Base-by-base conservation (phyloP, 2,797 vertebrate genomes). In the Emys orbicularis region DNA sequence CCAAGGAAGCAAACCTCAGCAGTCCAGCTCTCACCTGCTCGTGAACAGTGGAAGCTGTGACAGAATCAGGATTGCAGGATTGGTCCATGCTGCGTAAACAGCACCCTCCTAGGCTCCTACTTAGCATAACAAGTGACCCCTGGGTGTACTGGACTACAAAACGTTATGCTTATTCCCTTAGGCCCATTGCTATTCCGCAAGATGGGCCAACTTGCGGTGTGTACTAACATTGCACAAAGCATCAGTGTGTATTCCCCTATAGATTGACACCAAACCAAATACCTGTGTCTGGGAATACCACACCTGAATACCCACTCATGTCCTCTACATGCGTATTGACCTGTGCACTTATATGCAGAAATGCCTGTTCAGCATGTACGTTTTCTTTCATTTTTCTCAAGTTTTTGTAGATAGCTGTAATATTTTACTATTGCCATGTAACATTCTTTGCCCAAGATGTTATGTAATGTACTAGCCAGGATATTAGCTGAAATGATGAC, bases 401-500 rank as follows among this genome's bases (percentile, higher is more conserved):
- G 59, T 50, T 93, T 90, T 84, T 49, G 50, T 79, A 89, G 52
- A 6, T 68, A 3, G 79, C 49, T 92, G 68, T 12, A 2, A 56
- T 83, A 86, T 84, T 81, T 88, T 94, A 0, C 34, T 87, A 18
- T 82, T 95, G 90, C 87, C 59, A 77, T n/a, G 61, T 31, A 5
- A 9, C 81, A 79, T 54, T 94, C 88, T 53, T 95, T 96, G 80
- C 92, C 90, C 90, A 85, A 81, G 91, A 56, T 76, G 91, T 95
- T 93, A 81, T 90, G 88, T 95, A 96, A 97, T 2, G 44, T 74
- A 82, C 68, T 0, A 0, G 87, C 92, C 88, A 83, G 96, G 90
- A 94, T 91, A 85, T 95, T 90, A 93, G 90, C 84, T 90, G 91
- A 96, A 92, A 96, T 89, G 61, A 68, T 37, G 91, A 87, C 88